Base-by-base conservation (phyloP, 2,888 invertebrate species). In the Tenthredo mesomela region DNA sequence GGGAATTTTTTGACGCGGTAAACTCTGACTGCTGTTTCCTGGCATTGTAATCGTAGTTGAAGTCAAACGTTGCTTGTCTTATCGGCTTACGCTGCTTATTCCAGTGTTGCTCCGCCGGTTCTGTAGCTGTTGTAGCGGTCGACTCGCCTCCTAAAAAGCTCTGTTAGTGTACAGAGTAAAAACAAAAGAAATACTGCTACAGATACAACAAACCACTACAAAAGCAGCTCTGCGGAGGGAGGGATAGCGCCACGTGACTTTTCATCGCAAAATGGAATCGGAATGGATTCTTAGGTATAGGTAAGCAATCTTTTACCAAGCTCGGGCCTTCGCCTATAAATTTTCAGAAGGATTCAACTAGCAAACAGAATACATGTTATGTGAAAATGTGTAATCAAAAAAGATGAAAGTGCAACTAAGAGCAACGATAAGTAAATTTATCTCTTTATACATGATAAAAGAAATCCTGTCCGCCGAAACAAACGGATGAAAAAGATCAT, bases 141-240 rank as follows among this genome's bases (percentile, higher is more conserved):
- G 90, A 91, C 87, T 92, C 91, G 91, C 91, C 91, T 93, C 92
- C 93, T 93, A 91, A 90, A 93, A 93, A 92, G 91, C 92, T 92
- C 92, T 92, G 92, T 89, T 91, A 91, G 91, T 92, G 90, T 92
- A 92, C 92, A 91, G 92, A 91, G 91, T 90, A 89, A 21, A 67
- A 67, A 33, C 90, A 91, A 90, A 89, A 91, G 89, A 92, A 91
- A 92, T 90, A 88, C 88, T 88, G 91, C 92, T 92, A 92, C 92
- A 92, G 92, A 92, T 92, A 92, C 90, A 89, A 90, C 92, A 92
- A 90, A 92, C 90, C 90, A 91, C 91, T 92, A 92, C 91, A 86
- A 85, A 92, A 92, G 91, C 92, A 86, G 89, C 78, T 82, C 58
- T 40, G 82, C 25, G 40, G 25, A n/a, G 71, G 43, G n/a, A 71